Evolutionary conservation across 2,888 invertebrate genomes (phyloP).

Genomic region (Oligia latruncula): DNA sequence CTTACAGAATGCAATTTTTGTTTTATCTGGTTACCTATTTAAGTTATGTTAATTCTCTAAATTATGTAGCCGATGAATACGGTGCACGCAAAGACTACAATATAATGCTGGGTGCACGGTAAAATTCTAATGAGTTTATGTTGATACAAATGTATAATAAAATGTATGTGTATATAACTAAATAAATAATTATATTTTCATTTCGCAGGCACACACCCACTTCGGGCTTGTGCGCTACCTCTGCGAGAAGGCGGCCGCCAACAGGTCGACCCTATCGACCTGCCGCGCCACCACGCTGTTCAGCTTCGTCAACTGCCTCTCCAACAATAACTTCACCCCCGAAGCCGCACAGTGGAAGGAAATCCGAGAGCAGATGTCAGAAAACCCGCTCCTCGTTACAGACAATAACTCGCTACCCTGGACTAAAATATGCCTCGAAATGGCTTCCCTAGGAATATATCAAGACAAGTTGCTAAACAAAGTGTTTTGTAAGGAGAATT

Average conservation of each 20-base stretch:
- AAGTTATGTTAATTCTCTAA: no score
- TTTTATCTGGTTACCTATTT: no score
- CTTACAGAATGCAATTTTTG: neutral
- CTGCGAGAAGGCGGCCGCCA: constrained; percentile 83
- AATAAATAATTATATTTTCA: no score
- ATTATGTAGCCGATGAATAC: no score
- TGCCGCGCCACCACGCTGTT: constrained; percentile 84
- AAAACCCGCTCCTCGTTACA: constrained; percentile 80
- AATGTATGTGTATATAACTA: no score
- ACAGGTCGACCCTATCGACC: constrained; percentile 80
- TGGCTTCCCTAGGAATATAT: constrained; percentile 91
- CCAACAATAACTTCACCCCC: constrained; percentile 91
- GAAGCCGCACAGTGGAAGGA: constrained; percentile 85
- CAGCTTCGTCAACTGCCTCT: constrained; percentile 88
- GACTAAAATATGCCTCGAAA: constrained; percentile 88
- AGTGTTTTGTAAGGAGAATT: constrained; percentile 87
- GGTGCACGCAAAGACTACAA: no score
- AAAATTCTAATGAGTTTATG: no score
- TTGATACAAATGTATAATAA: no score
- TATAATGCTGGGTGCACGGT: no score
- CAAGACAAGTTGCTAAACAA: constrained; percentile 87
- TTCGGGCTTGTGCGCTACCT: constrained; percentile 90
- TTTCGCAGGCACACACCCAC: constrained; percentile 88
- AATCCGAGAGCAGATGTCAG: constrained; percentile 83
- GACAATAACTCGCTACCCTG: constrained; percentile 85